phyloP scores from a whole-genome alignment of 2,888 invertebrate species.

The Diachrysia chrysitis region DNA sequence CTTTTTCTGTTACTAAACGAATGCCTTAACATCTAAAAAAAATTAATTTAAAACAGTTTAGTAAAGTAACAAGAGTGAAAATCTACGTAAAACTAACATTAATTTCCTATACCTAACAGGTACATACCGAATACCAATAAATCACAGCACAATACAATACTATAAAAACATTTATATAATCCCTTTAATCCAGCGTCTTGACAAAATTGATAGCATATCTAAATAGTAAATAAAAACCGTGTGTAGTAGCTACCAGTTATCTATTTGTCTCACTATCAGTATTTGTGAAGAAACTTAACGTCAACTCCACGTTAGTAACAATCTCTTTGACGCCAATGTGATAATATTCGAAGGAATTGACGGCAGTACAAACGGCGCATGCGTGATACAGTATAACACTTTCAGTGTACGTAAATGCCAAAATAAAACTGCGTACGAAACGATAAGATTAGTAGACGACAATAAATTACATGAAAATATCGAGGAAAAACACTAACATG shows the following conservation, averaged over 20 bases:
- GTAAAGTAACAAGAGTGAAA: too few species aligned
- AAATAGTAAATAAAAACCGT: slow-evolving; percentile 4
- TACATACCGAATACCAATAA: not conserved
- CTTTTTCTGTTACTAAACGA: too few species aligned
- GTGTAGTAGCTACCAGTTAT: slow-evolving; percentile 3
- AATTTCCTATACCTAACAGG: too few species aligned
- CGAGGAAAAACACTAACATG: slow-evolving; percentile 5
- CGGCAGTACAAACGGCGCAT: not conserved
- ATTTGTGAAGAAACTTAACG: not conserved
- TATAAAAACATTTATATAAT: not conserved
- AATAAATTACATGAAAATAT: not conserved
- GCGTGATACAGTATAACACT: not conserved
- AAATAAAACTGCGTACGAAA: slow-evolving; percentile 3
- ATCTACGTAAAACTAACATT: too few species aligned
- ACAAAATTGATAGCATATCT: not conserved
- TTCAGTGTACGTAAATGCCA: not conserved
- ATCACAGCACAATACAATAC: slow-evolving; percentile 2
- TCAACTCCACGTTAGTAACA: not conserved
- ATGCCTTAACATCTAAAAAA: too few species aligned
- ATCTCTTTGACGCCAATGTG: not conserved
- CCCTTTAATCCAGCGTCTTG: not conserved
- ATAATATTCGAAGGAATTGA: not conserved
- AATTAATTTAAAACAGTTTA: too few species aligned
- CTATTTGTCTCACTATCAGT: not conserved
- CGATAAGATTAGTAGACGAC: slow-evolving; percentile 4